phyloP scores from a whole-genome alignment of 2,797 vertebrate species.

The Poecile montanus region DNA sequence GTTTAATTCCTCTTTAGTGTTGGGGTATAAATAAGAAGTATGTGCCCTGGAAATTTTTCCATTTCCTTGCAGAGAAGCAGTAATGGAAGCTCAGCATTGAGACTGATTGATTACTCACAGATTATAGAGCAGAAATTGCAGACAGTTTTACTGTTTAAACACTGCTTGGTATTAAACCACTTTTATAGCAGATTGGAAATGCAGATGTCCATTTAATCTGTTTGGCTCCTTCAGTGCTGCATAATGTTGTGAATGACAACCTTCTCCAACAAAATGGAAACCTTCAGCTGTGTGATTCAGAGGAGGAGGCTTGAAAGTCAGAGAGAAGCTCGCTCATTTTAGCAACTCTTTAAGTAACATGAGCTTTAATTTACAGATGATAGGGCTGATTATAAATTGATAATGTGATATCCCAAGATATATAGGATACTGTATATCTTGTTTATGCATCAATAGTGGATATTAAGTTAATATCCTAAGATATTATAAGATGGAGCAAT shows the following conservation, averaged over 20 bases:
- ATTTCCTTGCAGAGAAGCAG: neutral
- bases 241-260: conserved; percentile 1
- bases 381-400: neutral
- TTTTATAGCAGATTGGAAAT: conserved; percentile 42
- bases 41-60: conserved; percentile 22
- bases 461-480: neutral
- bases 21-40: conserved; percentile 38
- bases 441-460: neutral
- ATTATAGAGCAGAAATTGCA: conserved; percentile 50
- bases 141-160: conserved; percentile 58
- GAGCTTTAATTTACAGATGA: neutral
- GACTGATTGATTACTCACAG: conserved; percentile 40
- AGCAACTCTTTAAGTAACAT: neutral
- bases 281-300: neutral
- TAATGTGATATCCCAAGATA: neutral
- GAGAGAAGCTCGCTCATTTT: neutral
- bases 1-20: conserved; percentile 2
- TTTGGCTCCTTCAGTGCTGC: neutral
- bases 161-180: conserved; percentile 45
- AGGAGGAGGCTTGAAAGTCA: neutral
- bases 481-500: neutral
- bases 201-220: conserved; percentile 58
- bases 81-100: neutral
- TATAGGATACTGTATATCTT: neutral
- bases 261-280: neutral